Evolutionary conservation across 2,113 vertebrate genomes (phyloP), one percentile per base, ranked within the genome.

Genomic region (Pseudopodoces humilis): DNA sequence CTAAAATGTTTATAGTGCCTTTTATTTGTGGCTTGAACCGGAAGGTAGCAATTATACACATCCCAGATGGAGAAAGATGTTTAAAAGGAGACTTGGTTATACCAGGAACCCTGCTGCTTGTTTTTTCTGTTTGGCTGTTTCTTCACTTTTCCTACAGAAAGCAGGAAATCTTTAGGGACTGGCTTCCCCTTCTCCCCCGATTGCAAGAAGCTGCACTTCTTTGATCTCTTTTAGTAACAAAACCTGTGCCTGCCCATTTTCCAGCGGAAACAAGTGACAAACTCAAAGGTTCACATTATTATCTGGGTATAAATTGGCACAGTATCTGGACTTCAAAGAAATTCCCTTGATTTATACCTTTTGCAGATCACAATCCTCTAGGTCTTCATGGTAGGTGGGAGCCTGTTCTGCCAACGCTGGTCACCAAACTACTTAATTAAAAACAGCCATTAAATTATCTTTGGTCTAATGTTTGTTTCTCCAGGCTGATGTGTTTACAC

Each of bases 391-490:
- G 49, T 49, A 69, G 27, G 31, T 2, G 1, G 49, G 59, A 65
- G 27, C 35, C 55, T 74, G 37, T 17, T 47, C 60, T 23, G 9
- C 25, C 1, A 2, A 20, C 35, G 33, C 64, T 13, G 13, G 46
- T 58, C 67, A 80, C 63, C 65, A 63, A 90, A 80, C 83, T 49
- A 59, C 70, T 88, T 88, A 59, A 92, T 88, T 83, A 70, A 79
- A 83, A 77, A 6, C 46, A 85, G 46, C 27, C 27, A 80, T 85
- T 85, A 92, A 94, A 83, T 91, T 88, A 88, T 85, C 87, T 90
- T 85, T 59, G 65, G 30, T 18, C n/a, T 37, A 16, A 70, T 63
- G 82, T 96, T 94, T 97, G 88, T 96, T 96, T 95, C 82, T 95
- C 67, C 55, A 63, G 68, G 50, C 70, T 65, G 68, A 17, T 65